These are phyloP conservation scores for Eupelmus urozonus DNA, from an alignment of 2,888 invertebrate genomes.

Conservation along the genomic window DNA sequence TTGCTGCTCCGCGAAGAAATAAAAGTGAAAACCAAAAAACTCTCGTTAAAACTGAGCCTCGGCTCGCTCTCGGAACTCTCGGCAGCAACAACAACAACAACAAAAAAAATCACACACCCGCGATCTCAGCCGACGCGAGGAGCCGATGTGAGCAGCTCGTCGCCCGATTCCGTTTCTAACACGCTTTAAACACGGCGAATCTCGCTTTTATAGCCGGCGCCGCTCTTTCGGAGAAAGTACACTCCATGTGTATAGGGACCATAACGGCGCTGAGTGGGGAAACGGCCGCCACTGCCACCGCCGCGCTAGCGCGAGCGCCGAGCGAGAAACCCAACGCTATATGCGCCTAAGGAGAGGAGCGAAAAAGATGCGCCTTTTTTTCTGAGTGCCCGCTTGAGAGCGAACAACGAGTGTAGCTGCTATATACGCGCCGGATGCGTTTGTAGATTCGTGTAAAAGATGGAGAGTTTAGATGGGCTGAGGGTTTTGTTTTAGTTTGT, in stretches of 20 bases:
- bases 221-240: conserved; percentile 76
- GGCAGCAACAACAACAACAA: not conserved
- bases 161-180: conserved; percentile 75
- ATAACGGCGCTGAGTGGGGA: conserved; percentile 46
- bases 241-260: conserved; percentile 18
- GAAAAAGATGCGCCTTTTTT: conserved; percentile 32
- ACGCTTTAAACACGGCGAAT: conserved; percentile 74
- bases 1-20: no score
- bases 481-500: no score
- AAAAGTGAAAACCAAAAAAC: no score
- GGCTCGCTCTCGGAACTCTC: no score
- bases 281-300: conserved; percentile 26
- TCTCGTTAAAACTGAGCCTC: no score
- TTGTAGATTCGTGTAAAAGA: no score
- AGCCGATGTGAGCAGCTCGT: conserved; percentile 59
- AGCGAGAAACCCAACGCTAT: conserved; percentile 25
- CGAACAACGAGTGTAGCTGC: no score
- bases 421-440: no score
- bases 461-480: no score
- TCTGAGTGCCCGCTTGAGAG: no score
- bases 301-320: not conserved
- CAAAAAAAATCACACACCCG: conserved; percentile 48
- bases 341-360: conserved; percentile 14
- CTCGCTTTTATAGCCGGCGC: conserved; percentile 75
- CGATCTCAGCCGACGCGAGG: conserved; percentile 40